Conservation (phyloP, 2,888 invertebrate genomes). For the Smittia sp. region DNA sequence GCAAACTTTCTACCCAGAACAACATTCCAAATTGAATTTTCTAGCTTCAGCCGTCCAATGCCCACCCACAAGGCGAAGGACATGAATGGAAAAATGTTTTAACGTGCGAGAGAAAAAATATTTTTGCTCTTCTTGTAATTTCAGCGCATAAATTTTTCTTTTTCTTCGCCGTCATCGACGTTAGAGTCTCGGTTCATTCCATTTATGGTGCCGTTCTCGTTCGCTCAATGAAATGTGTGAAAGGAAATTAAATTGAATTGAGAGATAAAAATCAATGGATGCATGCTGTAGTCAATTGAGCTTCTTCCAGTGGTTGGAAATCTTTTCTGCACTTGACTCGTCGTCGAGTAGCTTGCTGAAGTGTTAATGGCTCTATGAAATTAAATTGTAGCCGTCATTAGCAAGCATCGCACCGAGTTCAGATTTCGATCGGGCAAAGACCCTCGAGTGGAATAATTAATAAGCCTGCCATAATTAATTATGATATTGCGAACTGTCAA, state of each 20-base stretch:
- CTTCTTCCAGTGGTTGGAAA: background rate
- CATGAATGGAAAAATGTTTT: background rate
- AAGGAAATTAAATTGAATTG: conserved; percentile 6
- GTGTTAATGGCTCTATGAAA: conserved; percentile 31
- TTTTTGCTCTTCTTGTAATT: background rate
- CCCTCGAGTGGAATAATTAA: conserved; percentile 29
- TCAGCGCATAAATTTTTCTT: background rate
- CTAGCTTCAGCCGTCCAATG: background rate
- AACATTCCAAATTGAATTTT: conserved; percentile 23
- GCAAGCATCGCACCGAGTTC: background rate
- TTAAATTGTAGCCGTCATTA: conserved; percentile 20
- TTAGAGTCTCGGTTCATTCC: background rate
- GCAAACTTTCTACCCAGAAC: background rate
- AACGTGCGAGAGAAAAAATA: background rate
- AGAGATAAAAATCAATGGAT: background rate
- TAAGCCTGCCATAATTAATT: conserved; percentile 29
- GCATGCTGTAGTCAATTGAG: background rate
- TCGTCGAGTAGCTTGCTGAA: background rate
- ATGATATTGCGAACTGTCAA: conserved; percentile 29
- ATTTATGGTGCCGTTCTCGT: background rate
- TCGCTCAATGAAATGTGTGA: conserved; percentile 10
- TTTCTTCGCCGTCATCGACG: conserved; percentile 6
- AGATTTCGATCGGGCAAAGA: background rate
- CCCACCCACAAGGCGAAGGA: background rate
- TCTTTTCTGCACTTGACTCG: background rate